These are phyloP conservation scores for Bryconaethiops microstoma DNA, from an alignment of 2,797 vertebrate species.

Conservation along the genomic window DNA sequence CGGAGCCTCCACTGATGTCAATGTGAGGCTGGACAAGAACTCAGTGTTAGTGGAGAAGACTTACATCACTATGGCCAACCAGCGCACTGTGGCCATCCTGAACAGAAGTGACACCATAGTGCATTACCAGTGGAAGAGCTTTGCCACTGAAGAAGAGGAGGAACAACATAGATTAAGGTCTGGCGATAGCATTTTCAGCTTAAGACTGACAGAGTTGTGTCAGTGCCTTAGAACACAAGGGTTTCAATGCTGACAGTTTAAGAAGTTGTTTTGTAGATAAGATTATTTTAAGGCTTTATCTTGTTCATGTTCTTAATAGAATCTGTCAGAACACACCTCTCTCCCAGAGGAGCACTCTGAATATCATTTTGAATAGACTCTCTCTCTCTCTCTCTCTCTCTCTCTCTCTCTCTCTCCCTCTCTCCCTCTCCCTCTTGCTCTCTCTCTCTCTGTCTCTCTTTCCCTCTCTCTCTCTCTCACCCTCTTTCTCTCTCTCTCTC, in stretches of 20 bases:
- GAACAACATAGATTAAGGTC: constrained; percentile 72
- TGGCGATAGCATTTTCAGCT: background rate
- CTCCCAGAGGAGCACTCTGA: constrained; percentile 9
- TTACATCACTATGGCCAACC: constrained; percentile 77
- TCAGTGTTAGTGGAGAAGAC: constrained; percentile 78
- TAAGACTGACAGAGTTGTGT: background rate
- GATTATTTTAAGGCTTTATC: background rate
- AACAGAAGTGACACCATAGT: constrained; percentile 81
- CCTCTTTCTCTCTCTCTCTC: no score
- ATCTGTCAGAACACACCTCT: constrained; percentile 3
- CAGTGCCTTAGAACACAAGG: background rate
- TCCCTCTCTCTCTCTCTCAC: no score
- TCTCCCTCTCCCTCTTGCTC: no score
- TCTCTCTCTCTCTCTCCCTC: background rate
- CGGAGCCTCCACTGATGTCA: constrained; percentile 80
- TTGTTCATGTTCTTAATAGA: background rate
- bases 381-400: constrained; percentile 11
- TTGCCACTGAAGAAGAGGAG: constrained; percentile 76
- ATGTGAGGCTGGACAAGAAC: constrained; percentile 78
- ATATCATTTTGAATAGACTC: background rate
- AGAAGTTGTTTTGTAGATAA: background rate
- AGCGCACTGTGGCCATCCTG: constrained; percentile 73
- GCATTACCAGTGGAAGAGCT: constrained; percentile 83
- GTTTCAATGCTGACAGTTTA: background rate
- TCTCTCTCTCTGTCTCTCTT: no score